A percentile compares a stretch with the other conserved stretches of the same genome.
Conservation (phyloP, 2,113 vertebrate genomes). For the Thalassarche chlororhynchos region DNA sequence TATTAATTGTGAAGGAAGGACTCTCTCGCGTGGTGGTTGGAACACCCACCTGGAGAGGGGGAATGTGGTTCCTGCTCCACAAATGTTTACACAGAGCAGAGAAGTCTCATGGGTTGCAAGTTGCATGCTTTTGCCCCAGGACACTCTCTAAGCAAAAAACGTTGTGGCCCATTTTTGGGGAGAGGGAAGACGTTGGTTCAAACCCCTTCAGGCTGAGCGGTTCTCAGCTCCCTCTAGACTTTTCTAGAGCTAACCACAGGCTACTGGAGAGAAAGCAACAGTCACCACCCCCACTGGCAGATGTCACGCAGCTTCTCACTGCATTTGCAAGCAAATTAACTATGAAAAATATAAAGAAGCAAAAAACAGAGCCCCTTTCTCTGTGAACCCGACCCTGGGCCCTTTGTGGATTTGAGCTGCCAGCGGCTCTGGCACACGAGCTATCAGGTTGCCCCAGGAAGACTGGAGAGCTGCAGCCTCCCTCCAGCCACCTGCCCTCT, state of each 20-base stretch:
- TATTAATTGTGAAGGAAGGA: neutral
- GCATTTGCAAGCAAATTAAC: neutral
- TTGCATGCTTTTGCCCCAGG: neutral
- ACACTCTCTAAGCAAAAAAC: neutral
- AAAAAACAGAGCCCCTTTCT: neutral
- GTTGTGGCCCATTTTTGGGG: neutral
- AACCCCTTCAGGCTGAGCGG: neutral
- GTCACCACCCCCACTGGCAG: neutral
- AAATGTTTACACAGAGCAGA: constrained; percentile 35
- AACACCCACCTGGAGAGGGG: constrained; percentile 50
- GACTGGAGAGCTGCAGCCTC: neutral
- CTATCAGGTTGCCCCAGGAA: neutral
- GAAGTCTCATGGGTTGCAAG: constrained; percentile 4
- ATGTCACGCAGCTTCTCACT: neutral
- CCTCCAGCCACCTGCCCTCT: neutral
- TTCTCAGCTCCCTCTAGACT: neutral
- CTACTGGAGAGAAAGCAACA: neutral
- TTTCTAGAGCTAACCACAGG: neutral
- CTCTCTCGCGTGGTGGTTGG: neutral
- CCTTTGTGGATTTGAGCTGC: neutral
- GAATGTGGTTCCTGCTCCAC: neutral
- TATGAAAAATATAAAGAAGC: neutral
- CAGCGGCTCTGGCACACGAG: fast-evolving
- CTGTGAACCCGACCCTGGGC: neutral
- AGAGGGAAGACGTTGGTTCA: neutral